Evolutionary conservation across 1,140 invertebrate species (phyloP), one percentile per base, ranked within the genome.

Genomic region (Stegodyphus dumicola): DNA sequence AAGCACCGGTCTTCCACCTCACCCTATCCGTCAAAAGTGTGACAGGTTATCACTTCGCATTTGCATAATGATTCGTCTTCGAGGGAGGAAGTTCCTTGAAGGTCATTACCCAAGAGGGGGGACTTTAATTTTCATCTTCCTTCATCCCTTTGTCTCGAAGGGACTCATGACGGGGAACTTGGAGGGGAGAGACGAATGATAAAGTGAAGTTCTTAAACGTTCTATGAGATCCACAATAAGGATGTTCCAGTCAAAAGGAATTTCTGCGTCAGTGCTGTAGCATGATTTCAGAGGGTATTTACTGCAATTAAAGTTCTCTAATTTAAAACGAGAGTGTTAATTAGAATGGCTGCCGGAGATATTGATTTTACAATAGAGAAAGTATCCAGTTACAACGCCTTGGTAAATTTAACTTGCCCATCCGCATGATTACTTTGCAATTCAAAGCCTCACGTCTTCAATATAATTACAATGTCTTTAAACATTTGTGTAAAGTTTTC

Each of bases 11-110:
- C 56, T 49, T 17, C 18, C 66, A 13, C 18, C 18, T 69, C 15
- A n/a, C 9, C 18, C 66, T 69, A 79, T 79, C 53, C 77, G 66
- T 79, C 77, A 79, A 69, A 70, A 54, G n/a, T 17, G 52, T 79
- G 77, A 79, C 66, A 70, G 77, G 77, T 70, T 70, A 79, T 79
- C 77, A 79, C 51, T 70, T n/a, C 6, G 77, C 51, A 79, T 79
- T 79, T 79, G 67, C 77, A 79, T 79, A 79, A 79, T 70, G 77
- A 49, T 56, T 15, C 51, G 49, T 70, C 77, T 79, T 66, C 56
- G 15, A 60, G 56, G 15, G 56, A 18, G 65, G 17, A 54, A 64
- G 9, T 69, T 77, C 64, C 77, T 79, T 79, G 66, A 79, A 79
- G 77, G 77, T 79, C 77, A 79, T 79, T 79, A 79, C 18, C 56